Evolutionary conservation across 2,797 vertebrate species (phyloP).

Genomic region (Scleropages formosus): DNA sequence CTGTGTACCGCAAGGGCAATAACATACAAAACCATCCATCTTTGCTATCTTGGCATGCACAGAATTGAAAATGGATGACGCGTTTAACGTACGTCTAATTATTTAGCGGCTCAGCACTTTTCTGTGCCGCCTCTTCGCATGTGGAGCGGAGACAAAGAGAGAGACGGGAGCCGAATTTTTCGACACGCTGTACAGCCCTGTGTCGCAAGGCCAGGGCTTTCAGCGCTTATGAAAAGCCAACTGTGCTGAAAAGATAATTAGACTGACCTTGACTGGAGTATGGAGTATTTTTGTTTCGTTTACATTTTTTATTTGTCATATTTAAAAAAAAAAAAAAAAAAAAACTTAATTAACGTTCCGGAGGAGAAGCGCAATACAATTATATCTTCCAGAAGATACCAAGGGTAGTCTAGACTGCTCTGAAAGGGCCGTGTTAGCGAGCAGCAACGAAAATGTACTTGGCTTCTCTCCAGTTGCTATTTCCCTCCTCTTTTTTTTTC

Average conservation of each 20-base stretch:
- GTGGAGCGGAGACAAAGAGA: neutral
- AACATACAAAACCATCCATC: neutral
- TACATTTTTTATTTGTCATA: conserved; percentile 29
- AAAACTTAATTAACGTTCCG: conserved; percentile 29
- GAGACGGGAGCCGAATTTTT: neutral
- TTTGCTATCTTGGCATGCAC: neutral
- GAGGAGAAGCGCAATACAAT: conserved; percentile 29
- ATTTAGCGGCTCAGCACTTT: neutral
- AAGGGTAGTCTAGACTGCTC: conserved; percentile 33
- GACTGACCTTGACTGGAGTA: neutral
- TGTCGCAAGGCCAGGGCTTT: neutral
- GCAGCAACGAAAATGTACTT: conserved; percentile 40
- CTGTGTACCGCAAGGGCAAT: neutral
- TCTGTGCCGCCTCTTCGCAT: too few species aligned
- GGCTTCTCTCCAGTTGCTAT: conserved; percentile 36
- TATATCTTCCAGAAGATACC: conserved; percentile 24
- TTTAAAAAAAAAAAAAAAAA: conserved; percentile 15
- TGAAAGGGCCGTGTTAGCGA: conserved; percentile 34
- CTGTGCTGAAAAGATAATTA: neutral
- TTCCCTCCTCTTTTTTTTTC: neutral
- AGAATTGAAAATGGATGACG: neutral
- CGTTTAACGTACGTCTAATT: neutral
- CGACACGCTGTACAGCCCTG: neutral
- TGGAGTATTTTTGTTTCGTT: conserved; percentile 12
- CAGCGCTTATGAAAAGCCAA: neutral